A percentile compares a stretch with the other conserved stretches of the same genome.
phyloP scores from a whole-genome alignment of 1,140 invertebrate species.

The Olivierus martensii region DNA sequence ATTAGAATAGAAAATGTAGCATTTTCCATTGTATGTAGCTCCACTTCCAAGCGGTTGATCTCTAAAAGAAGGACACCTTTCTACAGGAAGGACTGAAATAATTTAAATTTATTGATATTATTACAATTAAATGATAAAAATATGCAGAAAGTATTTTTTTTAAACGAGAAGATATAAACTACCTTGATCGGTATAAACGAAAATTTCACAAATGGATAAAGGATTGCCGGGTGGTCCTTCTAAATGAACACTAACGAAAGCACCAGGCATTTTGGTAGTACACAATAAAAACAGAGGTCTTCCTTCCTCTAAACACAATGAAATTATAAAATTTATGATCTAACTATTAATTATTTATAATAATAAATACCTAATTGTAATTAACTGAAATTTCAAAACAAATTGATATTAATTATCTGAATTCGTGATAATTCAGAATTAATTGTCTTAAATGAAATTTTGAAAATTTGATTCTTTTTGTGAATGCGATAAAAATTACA shows the following conservation, averaged over 20 bases:
- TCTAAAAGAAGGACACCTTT: conserved; percentile 78
- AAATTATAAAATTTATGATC: no score
- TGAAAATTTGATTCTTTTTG: no score
- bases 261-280: conserved; percentile 86
- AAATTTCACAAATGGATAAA: conserved; percentile 82
- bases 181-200: conserved; percentile 85
- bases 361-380: no score
- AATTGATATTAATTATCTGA: no score
- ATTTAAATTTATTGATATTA: not conserved
- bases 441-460: no score
- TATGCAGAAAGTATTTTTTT: not conserved
- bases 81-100: conserved; percentile 62
- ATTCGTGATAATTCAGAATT: no score
- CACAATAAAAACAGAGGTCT: conserved; percentile 83
- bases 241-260: conserved; percentile 81
- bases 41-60: conserved; percentile 81
- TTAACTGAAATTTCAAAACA: no score
- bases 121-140: not conserved
- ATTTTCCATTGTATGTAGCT: conserved; percentile 89
- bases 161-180: conserved; percentile 8
- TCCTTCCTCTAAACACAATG: conserved; percentile 49
- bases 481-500: no score
- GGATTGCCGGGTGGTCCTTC: conserved; percentile 53
- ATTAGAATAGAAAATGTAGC: conserved; percentile 85
- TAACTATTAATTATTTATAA: no score